These are phyloP conservation scores for Limanda limanda DNA, from an alignment of 2,113 vertebrate species.

Conservation along the genomic window DNA sequence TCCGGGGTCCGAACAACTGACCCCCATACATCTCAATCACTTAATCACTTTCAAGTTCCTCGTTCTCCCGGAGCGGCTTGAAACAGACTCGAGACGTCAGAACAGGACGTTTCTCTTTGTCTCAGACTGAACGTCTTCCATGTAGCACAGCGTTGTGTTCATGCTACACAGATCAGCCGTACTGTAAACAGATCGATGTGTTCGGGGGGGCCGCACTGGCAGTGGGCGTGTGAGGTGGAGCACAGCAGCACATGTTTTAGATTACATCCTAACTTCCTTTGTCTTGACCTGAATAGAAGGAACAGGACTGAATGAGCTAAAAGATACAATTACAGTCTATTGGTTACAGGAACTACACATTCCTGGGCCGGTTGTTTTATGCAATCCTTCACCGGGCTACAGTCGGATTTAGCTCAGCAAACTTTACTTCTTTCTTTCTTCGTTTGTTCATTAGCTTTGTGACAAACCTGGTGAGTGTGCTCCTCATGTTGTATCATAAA, in stretches of 20 bases:
- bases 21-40: constrained; percentile 71
- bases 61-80: constrained; percentile 15
- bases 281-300: constrained; percentile 56
- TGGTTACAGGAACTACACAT: constrained; percentile 42
- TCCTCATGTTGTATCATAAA: background rate
- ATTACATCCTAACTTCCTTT: constrained; percentile 63
- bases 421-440: background rate
- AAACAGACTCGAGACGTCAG: constrained; percentile 7
- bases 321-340: constrained; percentile 66
- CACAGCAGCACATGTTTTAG: constrained; percentile 57
- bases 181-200: constrained; percentile 47
- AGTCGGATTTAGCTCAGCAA: constrained; percentile 5
- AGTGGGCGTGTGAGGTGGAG: constrained; percentile 17
- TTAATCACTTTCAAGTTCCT: constrained; percentile 43
- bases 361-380: constrained; percentile 49
- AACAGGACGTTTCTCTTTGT: constrained; percentile 26
- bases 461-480: constrained; percentile 8
- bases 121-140: background rate
- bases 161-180: constrained; percentile 38
- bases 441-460: background rate
- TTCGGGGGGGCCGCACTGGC: background rate
- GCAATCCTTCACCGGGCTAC: background rate
- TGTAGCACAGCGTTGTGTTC: constrained; percentile 1
- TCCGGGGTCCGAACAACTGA: constrained; percentile 51
- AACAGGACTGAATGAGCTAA: constrained; percentile 31